Evolutionary conservation across 1,140 invertebrate genomes (phyloP).

Genomic region (Drosophila dunni): DNA sequence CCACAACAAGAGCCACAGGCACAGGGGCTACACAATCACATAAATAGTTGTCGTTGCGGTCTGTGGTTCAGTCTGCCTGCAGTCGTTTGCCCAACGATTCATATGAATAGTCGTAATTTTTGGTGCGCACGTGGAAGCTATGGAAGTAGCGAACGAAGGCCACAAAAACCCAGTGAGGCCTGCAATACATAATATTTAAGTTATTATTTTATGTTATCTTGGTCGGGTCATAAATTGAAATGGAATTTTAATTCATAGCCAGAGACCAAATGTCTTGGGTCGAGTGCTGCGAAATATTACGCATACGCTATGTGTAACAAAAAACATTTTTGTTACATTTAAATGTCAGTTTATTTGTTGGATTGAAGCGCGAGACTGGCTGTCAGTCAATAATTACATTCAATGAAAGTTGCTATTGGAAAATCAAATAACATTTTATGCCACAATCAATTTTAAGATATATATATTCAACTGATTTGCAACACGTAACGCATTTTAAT

Average conservation of each 20-base stretch:
- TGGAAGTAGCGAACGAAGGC: conserved; percentile 23
- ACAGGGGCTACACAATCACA: conserved; percentile 19
- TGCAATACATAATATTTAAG: conserved; percentile 31
- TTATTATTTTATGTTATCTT: conserved; percentile 29
- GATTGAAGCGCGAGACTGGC: neutral
- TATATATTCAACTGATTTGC: conserved; percentile 66
- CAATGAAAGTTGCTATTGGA: conserved; percentile 3
- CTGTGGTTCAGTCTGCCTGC: conserved; percentile 19
- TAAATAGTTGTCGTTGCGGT: conserved; percentile 67
- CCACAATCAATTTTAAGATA: conserved; percentile 65
- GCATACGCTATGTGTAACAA: neutral
- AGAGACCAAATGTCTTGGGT: neutral
- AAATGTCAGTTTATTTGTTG: neutral
- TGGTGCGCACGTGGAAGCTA: conserved; percentile 30
- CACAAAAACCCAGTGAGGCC: conserved; percentile 35
- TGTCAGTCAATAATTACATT: conserved; percentile 6
- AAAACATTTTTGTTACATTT: neutral
- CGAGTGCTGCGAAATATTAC: neutral
- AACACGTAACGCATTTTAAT: conserved; percentile 74
- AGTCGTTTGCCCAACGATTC: conserved; percentile 38
- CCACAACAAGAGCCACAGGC: neutral
- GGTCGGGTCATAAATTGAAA: conserved; percentile 35
- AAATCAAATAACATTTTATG: conserved; percentile 58
- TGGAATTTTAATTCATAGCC: conserved; percentile 28
- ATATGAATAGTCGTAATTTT: conserved; percentile 63